Percentiles rank a stretch among this genome's conserved stretches.
phyloP scores from a whole-genome alignment of 2,113 vertebrate species.

The Heloderma charlesbogerti region DNA sequence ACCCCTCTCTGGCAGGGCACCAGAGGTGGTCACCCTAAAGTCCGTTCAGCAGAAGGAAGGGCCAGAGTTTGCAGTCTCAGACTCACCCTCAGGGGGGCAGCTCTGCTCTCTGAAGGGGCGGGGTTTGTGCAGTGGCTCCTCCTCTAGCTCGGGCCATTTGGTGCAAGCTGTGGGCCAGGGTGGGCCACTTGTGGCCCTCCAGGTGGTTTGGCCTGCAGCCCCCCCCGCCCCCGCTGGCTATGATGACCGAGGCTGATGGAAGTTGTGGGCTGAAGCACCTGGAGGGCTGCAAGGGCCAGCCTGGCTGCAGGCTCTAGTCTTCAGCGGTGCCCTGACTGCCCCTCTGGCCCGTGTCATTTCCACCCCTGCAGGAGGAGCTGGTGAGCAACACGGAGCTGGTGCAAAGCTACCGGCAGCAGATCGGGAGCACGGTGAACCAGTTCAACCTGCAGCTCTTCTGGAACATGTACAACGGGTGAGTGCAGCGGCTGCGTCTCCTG shows the following conservation, averaged over 20 bases:
- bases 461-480: conserved; percentile 98
- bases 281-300: too few relatives aligned
- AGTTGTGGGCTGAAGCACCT: too few relatives aligned
- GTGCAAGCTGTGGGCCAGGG: too few relatives aligned
- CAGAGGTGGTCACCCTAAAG: neutral
- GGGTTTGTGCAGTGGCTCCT: neutral
- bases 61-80: neutral
- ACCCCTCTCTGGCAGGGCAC: neutral
- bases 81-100: neutral
- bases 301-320: accelerated
- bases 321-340: neutral
- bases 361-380: conserved; percentile 88
- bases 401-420: conserved; percentile 96
- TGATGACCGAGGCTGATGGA: too few relatives aligned
- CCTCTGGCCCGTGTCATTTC: accelerated
- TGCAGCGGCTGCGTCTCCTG: too few relatives aligned
- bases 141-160: neutral
- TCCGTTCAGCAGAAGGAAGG: neutral
- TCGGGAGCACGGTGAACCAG: conserved; percentile 91
- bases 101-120: neutral
- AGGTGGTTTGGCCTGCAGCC: too few relatives aligned
- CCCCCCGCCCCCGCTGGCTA: too few relatives aligned
- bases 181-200: too few relatives aligned
- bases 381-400: conserved; percentile 95
- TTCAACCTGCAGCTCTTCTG: conserved; percentile 99